Percentiles rank a stretch among this genome's conserved stretches.
phyloP scores from a whole-genome alignment of 2,797 vertebrate genomes.

The Eospalax fontanierii region DNA sequence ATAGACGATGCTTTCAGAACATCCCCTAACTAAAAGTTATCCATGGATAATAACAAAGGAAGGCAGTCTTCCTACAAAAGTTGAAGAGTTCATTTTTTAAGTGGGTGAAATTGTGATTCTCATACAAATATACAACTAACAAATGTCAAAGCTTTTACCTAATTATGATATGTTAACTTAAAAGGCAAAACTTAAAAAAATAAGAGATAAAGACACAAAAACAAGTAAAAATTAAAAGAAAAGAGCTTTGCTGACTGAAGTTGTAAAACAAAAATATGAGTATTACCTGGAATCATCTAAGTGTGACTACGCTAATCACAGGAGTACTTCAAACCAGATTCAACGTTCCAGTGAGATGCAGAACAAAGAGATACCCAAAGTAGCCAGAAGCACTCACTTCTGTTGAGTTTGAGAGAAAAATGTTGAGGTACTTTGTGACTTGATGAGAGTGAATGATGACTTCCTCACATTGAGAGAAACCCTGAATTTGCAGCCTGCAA shows the following conservation, averaged over 20 bases:
- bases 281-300: not conserved
- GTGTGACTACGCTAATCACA: not conserved
- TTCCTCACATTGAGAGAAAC: not conserved
- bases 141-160: not conserved
- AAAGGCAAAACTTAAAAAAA: not conserved
- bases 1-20: not conserved
- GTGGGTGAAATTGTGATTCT: not conserved
- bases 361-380: not conserved
- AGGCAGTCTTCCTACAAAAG: not conserved
- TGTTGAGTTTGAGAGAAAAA: not conserved
- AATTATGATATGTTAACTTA: not conserved
- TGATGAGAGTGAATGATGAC: too few species aligned
- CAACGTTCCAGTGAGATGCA: not conserved
- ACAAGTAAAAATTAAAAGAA: not conserved
- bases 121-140: not conserved
- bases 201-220: not conserved
- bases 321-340: not conserved
- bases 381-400: not conserved
- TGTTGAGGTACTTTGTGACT: not conserved
- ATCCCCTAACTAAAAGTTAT: not conserved
- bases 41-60: not conserved
- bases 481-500: not conserved
- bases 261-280: not conserved
- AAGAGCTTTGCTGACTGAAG: not conserved
- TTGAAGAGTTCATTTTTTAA: not conserved